Conservation (phyloP, 2,797 vertebrate genomes). For the Distichodus sexfasciatus region DNA sequence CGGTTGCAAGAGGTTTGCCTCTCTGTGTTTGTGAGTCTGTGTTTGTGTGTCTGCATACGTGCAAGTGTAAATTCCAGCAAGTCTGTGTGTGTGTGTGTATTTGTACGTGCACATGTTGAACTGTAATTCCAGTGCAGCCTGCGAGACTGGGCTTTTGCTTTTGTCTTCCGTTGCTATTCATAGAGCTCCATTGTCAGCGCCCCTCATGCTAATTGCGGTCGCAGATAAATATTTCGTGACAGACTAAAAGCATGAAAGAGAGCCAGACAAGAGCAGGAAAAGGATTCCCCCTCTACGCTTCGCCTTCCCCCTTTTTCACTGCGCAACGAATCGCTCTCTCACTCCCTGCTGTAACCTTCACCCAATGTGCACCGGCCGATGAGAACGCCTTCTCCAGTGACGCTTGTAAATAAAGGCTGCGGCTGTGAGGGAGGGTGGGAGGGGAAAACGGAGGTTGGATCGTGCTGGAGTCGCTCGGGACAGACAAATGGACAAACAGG, state of each 20-base stretch:
- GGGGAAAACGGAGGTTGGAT: constrained; percentile 63
- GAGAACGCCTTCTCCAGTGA: constrained; percentile 64
- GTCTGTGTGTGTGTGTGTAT: constrained; percentile 16
- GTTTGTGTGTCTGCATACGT: not conserved
- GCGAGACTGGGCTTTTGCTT: constrained; percentile 47
- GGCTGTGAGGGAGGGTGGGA: constrained; percentile 64
- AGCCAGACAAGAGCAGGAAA: constrained; percentile 23
- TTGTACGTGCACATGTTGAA: constrained; percentile 18
- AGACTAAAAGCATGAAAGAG: constrained; percentile 58
- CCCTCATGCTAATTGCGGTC: constrained; percentile 64
- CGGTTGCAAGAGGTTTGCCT: too few species aligned
- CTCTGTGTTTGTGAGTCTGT: constrained; percentile 22
- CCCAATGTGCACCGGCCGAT: constrained; percentile 49
- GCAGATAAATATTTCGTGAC: constrained; percentile 66
- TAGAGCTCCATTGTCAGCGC: constrained; percentile 53
- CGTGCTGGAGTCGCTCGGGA: constrained; percentile 57
- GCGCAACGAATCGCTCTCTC: too few species aligned
- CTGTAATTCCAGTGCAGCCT: constrained; percentile 36
- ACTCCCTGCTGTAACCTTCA: constrained; percentile 53
- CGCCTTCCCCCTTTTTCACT: not conserved
- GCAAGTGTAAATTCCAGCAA: constrained; percentile 23
- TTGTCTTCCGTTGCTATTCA: constrained; percentile 54
- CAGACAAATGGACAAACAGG: constrained; percentile 32
- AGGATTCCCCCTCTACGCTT: constrained; percentile 29
- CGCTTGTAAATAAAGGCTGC: constrained; percentile 75